These are phyloP conservation scores for Selene dorsalis DNA, from an alignment of 2,797 vertebrate genomes.

Conservation along the genomic window DNA sequence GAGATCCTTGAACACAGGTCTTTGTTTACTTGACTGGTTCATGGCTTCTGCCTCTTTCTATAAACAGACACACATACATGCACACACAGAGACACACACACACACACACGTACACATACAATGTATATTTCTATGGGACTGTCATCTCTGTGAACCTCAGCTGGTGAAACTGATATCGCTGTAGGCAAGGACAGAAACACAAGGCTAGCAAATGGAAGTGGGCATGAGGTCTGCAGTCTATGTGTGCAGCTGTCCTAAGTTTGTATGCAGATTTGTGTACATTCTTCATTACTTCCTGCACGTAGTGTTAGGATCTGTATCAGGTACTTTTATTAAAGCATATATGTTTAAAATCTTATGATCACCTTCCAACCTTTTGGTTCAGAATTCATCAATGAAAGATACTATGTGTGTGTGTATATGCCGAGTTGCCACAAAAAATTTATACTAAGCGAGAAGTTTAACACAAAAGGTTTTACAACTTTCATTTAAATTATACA, in stretches of 20 bases:
- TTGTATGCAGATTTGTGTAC: neutral
- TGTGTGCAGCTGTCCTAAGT: neutral
- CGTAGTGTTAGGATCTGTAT: neutral
- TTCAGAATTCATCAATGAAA: neutral
- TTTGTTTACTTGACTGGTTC: conserved; percentile 64
- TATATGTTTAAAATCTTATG: neutral
- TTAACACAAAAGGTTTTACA: neutral
- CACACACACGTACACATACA: conserved; percentile 23
- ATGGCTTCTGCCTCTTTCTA: conserved; percentile 32
- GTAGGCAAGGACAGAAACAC: conserved; percentile 62
- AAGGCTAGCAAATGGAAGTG: conserved; percentile 44
- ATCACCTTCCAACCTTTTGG: neutral
- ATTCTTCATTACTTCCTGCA: neutral
- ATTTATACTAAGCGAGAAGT: neutral
- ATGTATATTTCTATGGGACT: conserved; percentile 42
- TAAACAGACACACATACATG: conserved; percentile 25
- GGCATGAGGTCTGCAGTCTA: too few relatives aligned
- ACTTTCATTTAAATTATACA: neutral
- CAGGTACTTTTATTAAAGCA: neutral
- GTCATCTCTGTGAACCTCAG: conserved; percentile 52
- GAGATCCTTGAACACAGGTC: conserved; percentile 61
- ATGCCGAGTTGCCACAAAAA: neutral
- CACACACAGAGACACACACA: conserved; percentile 15
- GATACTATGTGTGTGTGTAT: neutral
- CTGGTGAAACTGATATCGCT: conserved; percentile 55